Percentiles rank a stretch among this genome's conserved stretches.
These are phyloP conservation scores for Drosophila auraria DNA, from an alignment of 1,140 invertebrate genomes.

Conservation along the genomic window DNA sequence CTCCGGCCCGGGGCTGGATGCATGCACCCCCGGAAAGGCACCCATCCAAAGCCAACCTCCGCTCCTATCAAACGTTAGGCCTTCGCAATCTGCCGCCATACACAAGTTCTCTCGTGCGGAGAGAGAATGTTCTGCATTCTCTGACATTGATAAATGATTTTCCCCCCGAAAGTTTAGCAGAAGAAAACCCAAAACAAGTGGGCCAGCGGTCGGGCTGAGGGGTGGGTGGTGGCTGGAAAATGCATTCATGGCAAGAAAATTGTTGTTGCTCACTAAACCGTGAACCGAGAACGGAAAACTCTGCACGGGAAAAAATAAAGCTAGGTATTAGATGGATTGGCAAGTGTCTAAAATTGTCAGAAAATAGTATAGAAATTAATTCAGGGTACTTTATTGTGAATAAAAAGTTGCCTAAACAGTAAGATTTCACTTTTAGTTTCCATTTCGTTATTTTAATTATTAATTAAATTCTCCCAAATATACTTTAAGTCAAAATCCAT, in stretches of 20 bases:
- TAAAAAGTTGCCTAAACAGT: not conserved
- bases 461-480: too few relatives aligned
- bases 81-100: slow-evolving; percentile 48
- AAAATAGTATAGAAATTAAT: too few relatives aligned
- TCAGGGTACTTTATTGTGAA: not conserved
- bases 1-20: not conserved
- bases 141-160: slow-evolving; percentile 84
- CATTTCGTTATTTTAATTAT: too few relatives aligned
- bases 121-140: slow-evolving; percentile 70
- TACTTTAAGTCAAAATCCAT: not conserved
- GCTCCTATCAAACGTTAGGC: slow-evolving; percentile 43
- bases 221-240: slow-evolving; percentile 6
- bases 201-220: not conserved
- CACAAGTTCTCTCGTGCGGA: slow-evolving; percentile 72
- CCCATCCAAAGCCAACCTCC: slow-evolving; percentile 8
- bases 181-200: slow-evolving; percentile 65
- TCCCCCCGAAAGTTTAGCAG: slow-evolving; percentile 60
- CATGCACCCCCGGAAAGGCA: slow-evolving; percentile 18
- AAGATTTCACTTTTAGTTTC: not conserved
- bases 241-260: slow-evolving; percentile 77
- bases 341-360: not conserved
- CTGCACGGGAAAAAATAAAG: not conserved
- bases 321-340: not conserved
- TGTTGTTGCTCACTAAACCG: slow-evolving; percentile 81
- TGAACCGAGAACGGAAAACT: slow-evolving; percentile 53